phyloP scores from a whole-genome alignment of 2,888 invertebrate species.

The Terebella lapidaria region DNA sequence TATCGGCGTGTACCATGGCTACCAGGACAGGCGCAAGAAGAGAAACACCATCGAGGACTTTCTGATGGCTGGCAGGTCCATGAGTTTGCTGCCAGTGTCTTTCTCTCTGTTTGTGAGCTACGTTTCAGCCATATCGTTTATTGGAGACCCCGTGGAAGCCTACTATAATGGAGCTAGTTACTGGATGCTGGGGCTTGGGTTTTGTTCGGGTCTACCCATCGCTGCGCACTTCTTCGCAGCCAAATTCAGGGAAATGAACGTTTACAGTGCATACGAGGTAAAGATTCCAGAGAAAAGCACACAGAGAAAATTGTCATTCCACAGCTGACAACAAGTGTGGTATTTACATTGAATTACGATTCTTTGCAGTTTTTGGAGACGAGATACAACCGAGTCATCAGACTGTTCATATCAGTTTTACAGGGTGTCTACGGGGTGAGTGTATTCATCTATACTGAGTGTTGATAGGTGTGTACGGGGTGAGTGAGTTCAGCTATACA shows the following conservation, averaged over 20 bases:
- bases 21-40: constrained; percentile 56
- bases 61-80: constrained; percentile 41
- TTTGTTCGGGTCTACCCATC: constrained; percentile 11
- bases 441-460: no score
- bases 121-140: constrained; percentile 19
- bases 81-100: constrained; percentile 32
- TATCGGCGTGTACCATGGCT: constrained; percentile 50
- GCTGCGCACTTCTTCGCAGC: constrained; percentile 18
- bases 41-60: constrained; percentile 56
- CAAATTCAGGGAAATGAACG: constrained; percentile 7
- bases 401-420: no score
- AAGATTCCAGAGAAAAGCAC: no score
- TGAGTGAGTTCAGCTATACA: no score
- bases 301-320: no score
- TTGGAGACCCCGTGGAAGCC: constrained; percentile 20
- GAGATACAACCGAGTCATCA: no score
- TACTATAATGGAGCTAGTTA: constrained; percentile 19
- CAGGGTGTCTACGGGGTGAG: no score
- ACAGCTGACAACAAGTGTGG: no score
- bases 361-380: no score
- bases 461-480: no score
- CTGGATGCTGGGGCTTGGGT: constrained; percentile 17
- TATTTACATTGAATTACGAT: no score
- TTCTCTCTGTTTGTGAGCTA: constrained; percentile 19
- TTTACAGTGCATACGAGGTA: constrained; percentile 19